Conservation (phyloP, 2,797 vertebrate species). For the Enteromius thamalakanensis region DNA sequence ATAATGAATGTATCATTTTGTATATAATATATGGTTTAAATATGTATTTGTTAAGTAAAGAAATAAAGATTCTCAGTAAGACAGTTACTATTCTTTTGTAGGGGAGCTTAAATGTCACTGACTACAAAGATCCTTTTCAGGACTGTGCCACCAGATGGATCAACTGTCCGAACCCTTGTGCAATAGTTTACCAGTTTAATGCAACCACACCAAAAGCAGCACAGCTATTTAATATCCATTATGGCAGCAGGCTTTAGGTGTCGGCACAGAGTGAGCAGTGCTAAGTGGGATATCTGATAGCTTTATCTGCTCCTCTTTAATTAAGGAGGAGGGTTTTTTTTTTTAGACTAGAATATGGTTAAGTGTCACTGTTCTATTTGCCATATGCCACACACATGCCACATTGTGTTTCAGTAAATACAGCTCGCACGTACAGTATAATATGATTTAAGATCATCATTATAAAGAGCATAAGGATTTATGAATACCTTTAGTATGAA, state of each 20-base stretch:
- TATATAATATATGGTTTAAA: not conserved
- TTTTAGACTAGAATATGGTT: constrained; percentile 30
- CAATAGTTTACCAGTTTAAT: constrained; percentile 30
- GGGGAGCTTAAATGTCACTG: not conserved
- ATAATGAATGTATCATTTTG: not conserved
- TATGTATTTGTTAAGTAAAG: not conserved
- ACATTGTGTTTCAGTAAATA: not conserved
- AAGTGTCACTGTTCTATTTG: constrained; percentile 28
- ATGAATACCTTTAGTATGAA: not conserved
- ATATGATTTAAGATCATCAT: constrained; percentile 8
- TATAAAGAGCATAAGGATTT: not conserved
- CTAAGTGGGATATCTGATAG: constrained; percentile 52
- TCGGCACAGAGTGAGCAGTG: constrained; percentile 21
- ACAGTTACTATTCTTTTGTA: not conserved
- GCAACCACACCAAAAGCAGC: constrained; percentile 22
- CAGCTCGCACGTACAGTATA: not conserved
- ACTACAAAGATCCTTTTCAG: not conserved
- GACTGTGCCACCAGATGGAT: not conserved
- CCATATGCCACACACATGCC: constrained; percentile 19
- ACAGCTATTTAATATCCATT: constrained; percentile 30
- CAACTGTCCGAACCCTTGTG: not conserved
- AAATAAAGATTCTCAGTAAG: not conserved
- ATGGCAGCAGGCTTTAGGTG: constrained; percentile 37
- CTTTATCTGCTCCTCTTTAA: constrained; percentile 54
- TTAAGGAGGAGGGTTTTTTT: constrained; percentile 52